Percentiles rank a stretch among this genome's conserved stretches.
These are phyloP conservation scores for Crioceris asparagi DNA, from an alignment of 2,888 invertebrate species.

Conservation along the genomic window DNA sequence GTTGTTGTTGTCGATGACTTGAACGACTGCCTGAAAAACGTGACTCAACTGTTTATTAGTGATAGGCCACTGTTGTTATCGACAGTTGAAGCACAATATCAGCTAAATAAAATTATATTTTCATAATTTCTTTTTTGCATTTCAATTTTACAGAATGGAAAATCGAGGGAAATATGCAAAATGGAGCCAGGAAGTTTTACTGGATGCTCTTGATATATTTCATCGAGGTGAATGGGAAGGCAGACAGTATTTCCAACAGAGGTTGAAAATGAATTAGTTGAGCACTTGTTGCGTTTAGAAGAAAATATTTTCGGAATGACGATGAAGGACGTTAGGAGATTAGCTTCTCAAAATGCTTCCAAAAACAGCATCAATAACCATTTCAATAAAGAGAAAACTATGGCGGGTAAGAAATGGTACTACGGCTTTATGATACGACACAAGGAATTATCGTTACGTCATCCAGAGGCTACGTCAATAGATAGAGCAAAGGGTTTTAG, in stretches of 20 bases:
- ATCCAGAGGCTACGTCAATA: conserved; percentile 8
- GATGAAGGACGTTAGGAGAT: conserved; percentile 1
- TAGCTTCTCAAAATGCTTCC: too few species aligned
- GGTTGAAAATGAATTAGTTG: conserved; percentile 1
- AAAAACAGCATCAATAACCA: too few species aligned
- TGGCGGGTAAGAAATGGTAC: too few species aligned
- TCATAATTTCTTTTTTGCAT: too few species aligned
- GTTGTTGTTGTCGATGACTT: too few species aligned
- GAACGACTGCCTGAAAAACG: too few species aligned
- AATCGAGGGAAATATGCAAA: conserved; percentile 4
- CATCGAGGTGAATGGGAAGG: conserved; percentile 3
- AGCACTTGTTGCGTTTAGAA: conserved; percentile 1
- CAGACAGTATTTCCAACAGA: conserved; percentile 1
- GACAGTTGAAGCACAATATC: too few species aligned
- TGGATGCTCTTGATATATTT: conserved; percentile 1
- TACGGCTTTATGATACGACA: conserved; percentile 4
- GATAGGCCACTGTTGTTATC: too few species aligned
- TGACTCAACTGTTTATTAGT: too few species aligned
- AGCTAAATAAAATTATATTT: too few species aligned
- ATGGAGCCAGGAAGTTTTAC: conserved; percentile 3
- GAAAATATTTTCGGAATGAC: conserved; percentile 4
- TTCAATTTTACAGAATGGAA: too few species aligned
- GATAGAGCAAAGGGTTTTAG: conserved; percentile 15
- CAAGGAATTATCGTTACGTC: conserved; percentile 5
- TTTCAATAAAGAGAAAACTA: too few species aligned